Evolutionary conservation across 2,797 vertebrate species (phyloP).

Genomic region (Liasis olivaceus): DNA sequence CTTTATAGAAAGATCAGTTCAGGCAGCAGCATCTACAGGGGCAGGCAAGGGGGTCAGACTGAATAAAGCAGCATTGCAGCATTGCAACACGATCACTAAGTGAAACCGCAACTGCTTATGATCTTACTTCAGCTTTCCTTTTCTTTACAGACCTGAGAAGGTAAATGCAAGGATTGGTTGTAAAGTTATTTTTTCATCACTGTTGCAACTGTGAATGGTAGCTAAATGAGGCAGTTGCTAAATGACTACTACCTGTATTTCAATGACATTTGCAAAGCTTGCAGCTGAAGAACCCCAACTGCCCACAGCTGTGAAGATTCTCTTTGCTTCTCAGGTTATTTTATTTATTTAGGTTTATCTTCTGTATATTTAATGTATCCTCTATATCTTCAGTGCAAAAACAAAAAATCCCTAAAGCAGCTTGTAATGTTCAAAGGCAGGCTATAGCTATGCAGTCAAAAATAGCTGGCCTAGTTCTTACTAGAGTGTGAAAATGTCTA

Average conservation of each 20-base stretch:
- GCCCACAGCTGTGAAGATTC: not conserved
- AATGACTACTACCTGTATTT: not conserved
- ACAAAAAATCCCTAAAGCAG: not conserved
- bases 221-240: not conserved
- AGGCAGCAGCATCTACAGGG: no score
- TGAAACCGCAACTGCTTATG: not conserved
- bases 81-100: not conserved
- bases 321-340: not conserved
- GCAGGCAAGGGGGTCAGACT: no score
- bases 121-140: not conserved
- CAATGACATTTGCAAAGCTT: not conserved
- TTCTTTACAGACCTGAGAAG: not conserved
- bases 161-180: not conserved
- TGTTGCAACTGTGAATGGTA: not conserved
- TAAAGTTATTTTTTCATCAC: not conserved
- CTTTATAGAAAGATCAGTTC: no score
- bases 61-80: no score
- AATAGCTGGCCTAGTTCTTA: not conserved
- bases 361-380: not conserved
- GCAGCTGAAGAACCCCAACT: not conserved
- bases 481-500: not conserved
- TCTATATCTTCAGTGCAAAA: not conserved
- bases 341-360: not conserved
- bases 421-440: not conserved
- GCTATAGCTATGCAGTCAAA: not conserved